Evolutionary conservation across 2,113 vertebrate species (phyloP), one percentile per base, ranked within the genome.

Genomic region (Nothobranchius kuhntae): DNA sequence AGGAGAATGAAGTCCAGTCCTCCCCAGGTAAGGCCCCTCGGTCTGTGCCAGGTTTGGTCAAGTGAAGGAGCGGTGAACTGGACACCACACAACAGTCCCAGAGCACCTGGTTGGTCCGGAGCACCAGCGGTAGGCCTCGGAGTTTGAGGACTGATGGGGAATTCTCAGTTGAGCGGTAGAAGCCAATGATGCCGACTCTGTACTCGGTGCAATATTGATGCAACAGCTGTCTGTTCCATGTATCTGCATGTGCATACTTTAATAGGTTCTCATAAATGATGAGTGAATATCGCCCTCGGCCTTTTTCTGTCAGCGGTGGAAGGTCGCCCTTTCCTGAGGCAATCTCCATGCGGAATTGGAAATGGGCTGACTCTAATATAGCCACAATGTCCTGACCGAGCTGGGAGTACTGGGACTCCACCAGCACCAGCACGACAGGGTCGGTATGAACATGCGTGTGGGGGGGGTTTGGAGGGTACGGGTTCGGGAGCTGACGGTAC

Each of bases 331-430:
- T 98, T 10, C 96, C 95, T 2, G 96, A 95, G 0, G 95, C 95
- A 6, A 99, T 98, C 84, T 98, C 95, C 90, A 97, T 95, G 45
- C 95, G 96, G 84, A 98, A 96, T 54, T 80, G 95, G 83, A 97
- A 98, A 63, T 94, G 93, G 65, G 96, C 96, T 35, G 97, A 98
- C 85, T 99, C 98, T 1, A 99, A 84, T 67, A 98, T 95, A 56
- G 96, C 95, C 75, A 97, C 86, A 60, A 99, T 96, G 64, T 99
- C 98, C 90, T 98, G 98, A 13, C 98, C 98, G 9, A 99, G 91
- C 83, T 98, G 98, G 11, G 97, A 99, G 77, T 99, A 99, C 67
- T 99, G 97, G 65, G 96, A 98, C 75, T 99, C 98, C 77, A 99
- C 96, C 1, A 99, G 95, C 3, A 99, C 93, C 53, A 99, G 93